Base-by-base conservation (phyloP, 2,888 invertebrate genomes). In the Molanna angustata region DNA sequence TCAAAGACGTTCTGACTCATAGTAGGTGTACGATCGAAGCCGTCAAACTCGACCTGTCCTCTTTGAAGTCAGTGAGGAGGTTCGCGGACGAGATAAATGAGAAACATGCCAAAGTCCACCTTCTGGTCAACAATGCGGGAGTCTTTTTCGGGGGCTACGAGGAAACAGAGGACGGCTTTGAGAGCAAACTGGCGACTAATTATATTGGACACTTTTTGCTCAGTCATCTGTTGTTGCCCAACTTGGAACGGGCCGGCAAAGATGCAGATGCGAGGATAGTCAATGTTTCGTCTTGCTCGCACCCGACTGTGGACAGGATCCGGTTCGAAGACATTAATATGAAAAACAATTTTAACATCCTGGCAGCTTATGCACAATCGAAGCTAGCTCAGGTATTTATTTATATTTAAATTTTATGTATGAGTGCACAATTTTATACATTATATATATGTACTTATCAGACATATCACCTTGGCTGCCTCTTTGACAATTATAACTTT, bases 161-260 rank as follows among this genome's bases (percentile, higher is more conserved):
- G 49, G 72, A 87, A 60, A 90, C 93, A 0, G 80, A 80, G 61
- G 94, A 94, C 66, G 92, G 92, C 0, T 85, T 84, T 64, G 95
- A 96, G 70, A 83, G 84, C n/a, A 94, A 94, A 64, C 85, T 94
- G 70, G 88, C 86, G 47, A 85, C 88, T 6, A 96, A 96, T 70
- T 91, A 93, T 69, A 73, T 95, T 62, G 88, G 92, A 2, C 92
- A 93, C 69, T 92, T 90, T 65, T 77, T 90, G 62, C 74, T 94
- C 62, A 88, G 90, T 14, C 87, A 91, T 65, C 72, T 92, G 60
- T 73, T 96, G 49, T 70, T 94, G 68, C 88, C 91, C 49, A 77
- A 83, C 31, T 67, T 96, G 54, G 83, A 83, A 66, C 72, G 72
- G 2, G 84, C 79, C 16, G 85, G 85, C 4, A 78, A 73, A 9